Conservation (phyloP, 2,888 invertebrate species). For the Mesorhabditis belari region DNA sequence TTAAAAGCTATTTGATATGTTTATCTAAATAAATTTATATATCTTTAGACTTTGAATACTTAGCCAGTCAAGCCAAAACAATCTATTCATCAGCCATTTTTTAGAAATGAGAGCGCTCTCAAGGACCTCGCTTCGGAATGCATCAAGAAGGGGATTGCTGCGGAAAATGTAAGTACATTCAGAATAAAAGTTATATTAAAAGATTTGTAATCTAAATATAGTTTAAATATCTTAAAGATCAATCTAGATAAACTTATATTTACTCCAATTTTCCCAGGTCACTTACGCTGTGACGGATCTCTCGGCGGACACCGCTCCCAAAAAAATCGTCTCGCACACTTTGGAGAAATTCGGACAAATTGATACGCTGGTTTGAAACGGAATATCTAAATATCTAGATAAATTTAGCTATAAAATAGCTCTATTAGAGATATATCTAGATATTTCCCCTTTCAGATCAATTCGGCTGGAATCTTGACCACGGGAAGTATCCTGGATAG, state of each 20-base stretch:
- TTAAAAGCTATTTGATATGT: too few species aligned
- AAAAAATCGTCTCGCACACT: slow-evolving; percentile 34
- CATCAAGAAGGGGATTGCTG: slow-evolving; percentile 19
- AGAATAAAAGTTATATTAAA: too few species aligned
- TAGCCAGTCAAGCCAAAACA: too few species aligned
- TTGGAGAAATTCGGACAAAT: slow-evolving; percentile 40
- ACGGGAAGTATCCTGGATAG: slow-evolving; percentile 38
- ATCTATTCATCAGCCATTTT: slow-evolving; percentile 18
- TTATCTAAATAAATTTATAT: too few species aligned
- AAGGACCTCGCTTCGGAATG: slow-evolving; percentile 38
- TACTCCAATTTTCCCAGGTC: slow-evolving; percentile 31
- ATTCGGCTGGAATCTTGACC: slow-evolving; percentile 47
- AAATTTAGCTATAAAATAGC: neutral
- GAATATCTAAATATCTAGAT: too few species aligned
- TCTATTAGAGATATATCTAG: neutral
- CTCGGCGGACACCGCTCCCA: slow-evolving; percentile 28
- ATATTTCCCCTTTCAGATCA: slow-evolving; percentile 27
- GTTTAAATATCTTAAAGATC: neutral
- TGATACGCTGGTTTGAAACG: slow-evolving; percentile 41
- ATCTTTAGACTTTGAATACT: too few species aligned
- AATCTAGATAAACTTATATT: neutral
- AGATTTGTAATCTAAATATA: too few species aligned
- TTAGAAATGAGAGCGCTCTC: slow-evolving; percentile 38
- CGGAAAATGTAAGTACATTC: slow-evolving; percentile 13
- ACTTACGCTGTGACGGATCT: slow-evolving; percentile 55